Evolutionary conservation across 1,140 invertebrate species (phyloP).

Genomic region (Ostrea denselamellosa): DNA sequence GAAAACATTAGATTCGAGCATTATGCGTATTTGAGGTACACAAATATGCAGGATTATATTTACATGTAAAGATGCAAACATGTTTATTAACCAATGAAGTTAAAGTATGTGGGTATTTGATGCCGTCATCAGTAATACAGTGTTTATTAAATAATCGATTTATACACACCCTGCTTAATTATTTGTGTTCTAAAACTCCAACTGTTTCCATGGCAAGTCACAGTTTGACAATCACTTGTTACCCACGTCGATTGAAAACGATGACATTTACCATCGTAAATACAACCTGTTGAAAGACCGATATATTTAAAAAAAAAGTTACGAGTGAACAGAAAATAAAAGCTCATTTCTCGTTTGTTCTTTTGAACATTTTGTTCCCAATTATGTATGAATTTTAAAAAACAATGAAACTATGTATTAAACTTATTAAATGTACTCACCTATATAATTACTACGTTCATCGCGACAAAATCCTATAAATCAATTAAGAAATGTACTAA

Average conservation of each 20-base stretch:
- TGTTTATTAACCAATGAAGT: background rate
- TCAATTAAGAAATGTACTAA: background rate
- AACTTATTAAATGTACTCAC: background rate
- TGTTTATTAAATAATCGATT: no score
- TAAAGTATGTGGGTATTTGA: background rate
- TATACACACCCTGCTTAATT: background rate
- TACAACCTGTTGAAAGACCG: background rate
- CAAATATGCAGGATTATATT: no score
- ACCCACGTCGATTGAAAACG: background rate
- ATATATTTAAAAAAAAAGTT: background rate
- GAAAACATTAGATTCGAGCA: no score
- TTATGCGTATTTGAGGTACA: no score
- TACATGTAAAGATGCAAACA: background rate
- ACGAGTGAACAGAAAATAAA: background rate
- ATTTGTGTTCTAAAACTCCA: background rate
- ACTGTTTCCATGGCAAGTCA: background rate
- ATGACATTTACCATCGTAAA: background rate
- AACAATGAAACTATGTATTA: background rate
- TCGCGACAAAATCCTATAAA: background rate
- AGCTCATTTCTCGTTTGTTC: no score
- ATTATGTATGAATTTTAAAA: background rate
- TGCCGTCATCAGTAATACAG: background rate
- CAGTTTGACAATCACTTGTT: background rate
- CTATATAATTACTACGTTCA: background rate
- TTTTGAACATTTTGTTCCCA: background rate